These are phyloP conservation scores for Aviceda subcristata DNA, from an alignment of 2,113 vertebrate species.

Conservation along the genomic window DNA sequence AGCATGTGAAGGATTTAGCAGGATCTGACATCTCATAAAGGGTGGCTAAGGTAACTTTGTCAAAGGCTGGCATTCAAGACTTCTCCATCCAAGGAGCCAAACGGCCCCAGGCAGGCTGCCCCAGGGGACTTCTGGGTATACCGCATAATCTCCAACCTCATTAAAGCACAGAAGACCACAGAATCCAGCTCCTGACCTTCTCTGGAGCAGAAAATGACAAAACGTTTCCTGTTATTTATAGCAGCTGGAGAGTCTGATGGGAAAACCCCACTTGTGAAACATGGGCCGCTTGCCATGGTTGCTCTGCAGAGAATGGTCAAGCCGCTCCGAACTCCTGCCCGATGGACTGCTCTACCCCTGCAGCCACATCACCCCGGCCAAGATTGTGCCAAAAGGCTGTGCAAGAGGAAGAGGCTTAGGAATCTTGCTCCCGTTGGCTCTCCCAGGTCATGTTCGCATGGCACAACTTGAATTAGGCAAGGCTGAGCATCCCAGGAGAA, in stretches of 20 bases:
- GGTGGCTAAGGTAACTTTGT: not conserved
- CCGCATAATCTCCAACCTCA: not conserved
- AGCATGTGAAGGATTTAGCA: not conserved
- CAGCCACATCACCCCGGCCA: not conserved
- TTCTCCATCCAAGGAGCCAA: constrained; percentile 7
- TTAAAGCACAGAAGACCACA: constrained; percentile 12
- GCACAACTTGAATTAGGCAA: not conserved
- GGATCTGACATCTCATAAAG: not conserved
- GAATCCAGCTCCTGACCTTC: constrained; percentile 52
- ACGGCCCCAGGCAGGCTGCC: not conserved
- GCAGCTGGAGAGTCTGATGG: constrained; percentile 58
- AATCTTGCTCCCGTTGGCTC: not conserved
- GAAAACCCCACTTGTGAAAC: constrained; percentile 63
- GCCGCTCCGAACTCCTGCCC: not conserved
- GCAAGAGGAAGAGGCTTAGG: not conserved
- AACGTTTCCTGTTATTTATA: constrained; percentile 66
- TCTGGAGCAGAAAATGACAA: not conserved
- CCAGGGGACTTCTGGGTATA: not conserved
- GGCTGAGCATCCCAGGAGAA: not conserved
- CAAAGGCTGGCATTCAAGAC: not conserved
- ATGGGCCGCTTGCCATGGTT: not conserved
- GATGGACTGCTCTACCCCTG: not conserved
- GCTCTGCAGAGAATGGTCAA: not conserved
- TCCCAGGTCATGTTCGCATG: not conserved
- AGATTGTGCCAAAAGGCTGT: rapidly evolving